Conservation (phyloP, 2,113 vertebrate genomes). For the Chaetorhynchus papuensis region DNA sequence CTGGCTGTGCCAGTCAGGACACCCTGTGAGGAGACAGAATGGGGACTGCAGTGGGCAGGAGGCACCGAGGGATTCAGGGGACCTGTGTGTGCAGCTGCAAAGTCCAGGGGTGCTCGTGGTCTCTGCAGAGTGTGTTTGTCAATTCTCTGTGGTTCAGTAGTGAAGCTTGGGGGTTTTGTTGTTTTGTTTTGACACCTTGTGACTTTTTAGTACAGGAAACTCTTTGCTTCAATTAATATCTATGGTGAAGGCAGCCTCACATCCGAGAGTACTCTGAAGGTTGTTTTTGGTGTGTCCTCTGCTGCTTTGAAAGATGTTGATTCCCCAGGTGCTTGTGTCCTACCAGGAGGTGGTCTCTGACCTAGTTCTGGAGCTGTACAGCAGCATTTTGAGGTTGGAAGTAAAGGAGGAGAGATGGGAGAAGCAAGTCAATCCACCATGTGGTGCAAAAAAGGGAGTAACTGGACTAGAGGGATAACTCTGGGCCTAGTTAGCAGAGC, state of each 20-base stretch:
- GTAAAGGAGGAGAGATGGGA: background rate
- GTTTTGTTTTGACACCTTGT: background rate
- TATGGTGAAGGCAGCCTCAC: background rate
- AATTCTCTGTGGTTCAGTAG: background rate
- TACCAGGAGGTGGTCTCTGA: background rate
- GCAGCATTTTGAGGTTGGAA: background rate
- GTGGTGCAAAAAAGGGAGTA: background rate
- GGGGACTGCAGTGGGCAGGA: background rate
- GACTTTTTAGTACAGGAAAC: background rate
- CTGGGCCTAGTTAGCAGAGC: background rate
- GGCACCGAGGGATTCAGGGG: fast-evolving
- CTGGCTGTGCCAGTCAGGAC: background rate
- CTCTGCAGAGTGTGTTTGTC: background rate
- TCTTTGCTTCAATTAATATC: background rate
- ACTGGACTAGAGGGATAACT: background rate
- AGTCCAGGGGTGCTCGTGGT: fast-evolving
- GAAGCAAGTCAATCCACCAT: background rate
- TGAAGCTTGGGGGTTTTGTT: background rate
- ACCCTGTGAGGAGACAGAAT: background rate
- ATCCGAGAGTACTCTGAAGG: background rate
- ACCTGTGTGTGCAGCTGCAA: background rate
- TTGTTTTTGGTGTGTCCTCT: background rate
- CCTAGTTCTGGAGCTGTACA: background rate
- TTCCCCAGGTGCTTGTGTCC: background rate
- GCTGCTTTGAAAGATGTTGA: background rate